Base-by-base conservation (phyloP, 2,888 invertebrate species). In the Alcis repandata region DNA sequence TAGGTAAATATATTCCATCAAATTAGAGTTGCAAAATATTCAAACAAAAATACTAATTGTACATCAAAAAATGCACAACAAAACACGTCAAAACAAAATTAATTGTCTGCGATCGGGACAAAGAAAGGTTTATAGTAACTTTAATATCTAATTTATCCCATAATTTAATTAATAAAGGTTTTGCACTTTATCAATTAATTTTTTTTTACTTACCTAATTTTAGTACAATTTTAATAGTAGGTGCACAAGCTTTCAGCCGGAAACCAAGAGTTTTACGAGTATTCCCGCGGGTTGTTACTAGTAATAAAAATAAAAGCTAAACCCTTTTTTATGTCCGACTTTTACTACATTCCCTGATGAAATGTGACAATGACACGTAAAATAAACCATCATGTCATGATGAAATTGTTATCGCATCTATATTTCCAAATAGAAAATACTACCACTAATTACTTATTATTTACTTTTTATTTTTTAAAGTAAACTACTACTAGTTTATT, bases 351-450 rank as follows among this genome's bases (percentile, higher is more conserved):
- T 53, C 38, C 22, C 19, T 53, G 53, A 53, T 40, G 53, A 22
- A 53, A 53, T 53, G 22, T 40, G 53, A 38, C 53, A 51, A 51
- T 51, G 53, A 53, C 15, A 36, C 53, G 20, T 51, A 36, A 36
- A 51, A 51, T 36, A 51, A 20, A 36, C 9, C 36, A 36, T 20
- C 13, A 36, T 36, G 36, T 10, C 13, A n/a, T 52, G 6, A 41
- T 41, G n/a, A 17, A 49, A 49, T 33, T 17, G 49, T 48, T 48
- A 48, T 22, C 15, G 10, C 43, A 10, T 43, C 19, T 19, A 19
- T 43, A 3, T 40, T 40, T 40, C 3, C 15, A 15, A n/a, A 9
- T 9, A 36, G 36, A 36, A 36, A 36, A 8, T n/a, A n/a, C n/a
- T n/a, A n/a, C n/a, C n/a, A n/a, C n/a, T n/a, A n/a, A n/a, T n/a